Base-by-base conservation (phyloP, 2,797 vertebrate species). In the Pterois miles region DNA sequence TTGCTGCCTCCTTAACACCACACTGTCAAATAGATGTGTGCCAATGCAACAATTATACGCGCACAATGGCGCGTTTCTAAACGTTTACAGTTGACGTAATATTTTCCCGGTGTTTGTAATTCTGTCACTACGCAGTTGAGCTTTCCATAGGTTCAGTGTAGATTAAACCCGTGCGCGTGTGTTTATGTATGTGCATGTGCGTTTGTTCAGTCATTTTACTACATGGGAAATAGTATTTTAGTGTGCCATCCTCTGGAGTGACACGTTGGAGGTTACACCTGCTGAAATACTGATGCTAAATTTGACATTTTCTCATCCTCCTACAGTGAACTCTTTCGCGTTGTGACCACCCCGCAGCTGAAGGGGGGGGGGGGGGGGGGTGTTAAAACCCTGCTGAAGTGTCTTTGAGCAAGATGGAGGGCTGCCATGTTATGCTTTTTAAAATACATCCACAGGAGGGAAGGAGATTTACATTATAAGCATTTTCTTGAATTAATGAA, bases 21-120 rank as follows among this genome's bases (percentile, higher is more conserved):
- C 68, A 78, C 78, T 81, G 84, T 76, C 80, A 66, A 63, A 79
- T 23, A 73, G 75, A 58, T 81, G 82, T 46, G 66, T 66, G 85
- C 86, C 86, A 89, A 89, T 86, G 82, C 81, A 80, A 86, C 91
- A 89, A 91, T 88, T 84, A 88, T 18, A 22, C 64, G 40, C 78
- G 74, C 63, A 72, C 83, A 78, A 59, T 81, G 64, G 71, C 60
- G 74, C n/a, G 40, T 58, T 65, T 56, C 46, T 67, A 48, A 80
- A 65, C 74, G 60, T 72, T 73, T 82, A 73, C 68, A 75, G 53
- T 85, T 86, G 89, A 82, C 82, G 76, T 68, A 66, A 87, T 65
- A 66, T 84, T 82, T 89, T 14, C 66, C 43, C 16, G 52, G 0
- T 65, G 65, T 84, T 84, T 88, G 76, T 83, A 77, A 81, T 79